Evolutionary conservation across 2,113 vertebrate species (phyloP).

Genomic region (Arizona elegans): DNA sequence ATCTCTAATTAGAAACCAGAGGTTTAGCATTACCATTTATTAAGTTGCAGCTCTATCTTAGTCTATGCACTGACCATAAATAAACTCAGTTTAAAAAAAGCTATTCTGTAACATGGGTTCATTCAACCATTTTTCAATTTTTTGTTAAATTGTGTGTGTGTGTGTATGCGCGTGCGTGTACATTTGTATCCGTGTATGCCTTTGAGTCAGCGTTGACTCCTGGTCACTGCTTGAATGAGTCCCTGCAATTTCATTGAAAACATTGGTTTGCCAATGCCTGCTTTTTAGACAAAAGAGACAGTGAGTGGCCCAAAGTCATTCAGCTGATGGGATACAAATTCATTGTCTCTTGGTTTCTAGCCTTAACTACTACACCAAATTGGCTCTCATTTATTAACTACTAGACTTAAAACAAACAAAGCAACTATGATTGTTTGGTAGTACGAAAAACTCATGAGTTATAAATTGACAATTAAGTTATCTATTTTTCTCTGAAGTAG

Average conservation of each 20-base stretch:
- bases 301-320: background rate
- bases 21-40: background rate
- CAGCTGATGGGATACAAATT: background rate
- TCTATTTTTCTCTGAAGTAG: constrained; percentile 1
- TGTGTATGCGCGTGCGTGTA: too few relatives aligned
- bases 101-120: background rate
- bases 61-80: background rate
- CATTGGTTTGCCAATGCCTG: background rate
- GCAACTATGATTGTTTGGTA: background rate
- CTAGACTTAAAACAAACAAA: background rate
- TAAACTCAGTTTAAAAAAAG: background rate
- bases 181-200: background rate
- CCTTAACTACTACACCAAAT: background rate
- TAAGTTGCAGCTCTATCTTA: background rate
- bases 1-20: background rate
- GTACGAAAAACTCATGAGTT: background rate
- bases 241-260: background rate
- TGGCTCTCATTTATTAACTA: background rate
- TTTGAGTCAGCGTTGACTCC: background rate
- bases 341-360: background rate
- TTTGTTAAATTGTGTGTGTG: background rate
- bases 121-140: background rate
- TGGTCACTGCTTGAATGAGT: background rate
- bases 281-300: background rate
- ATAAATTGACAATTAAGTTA: constrained; percentile 7